Evolutionary conservation across 2,888 invertebrate species (phyloP).

Genomic region (Flexamia atlantica): DNA sequence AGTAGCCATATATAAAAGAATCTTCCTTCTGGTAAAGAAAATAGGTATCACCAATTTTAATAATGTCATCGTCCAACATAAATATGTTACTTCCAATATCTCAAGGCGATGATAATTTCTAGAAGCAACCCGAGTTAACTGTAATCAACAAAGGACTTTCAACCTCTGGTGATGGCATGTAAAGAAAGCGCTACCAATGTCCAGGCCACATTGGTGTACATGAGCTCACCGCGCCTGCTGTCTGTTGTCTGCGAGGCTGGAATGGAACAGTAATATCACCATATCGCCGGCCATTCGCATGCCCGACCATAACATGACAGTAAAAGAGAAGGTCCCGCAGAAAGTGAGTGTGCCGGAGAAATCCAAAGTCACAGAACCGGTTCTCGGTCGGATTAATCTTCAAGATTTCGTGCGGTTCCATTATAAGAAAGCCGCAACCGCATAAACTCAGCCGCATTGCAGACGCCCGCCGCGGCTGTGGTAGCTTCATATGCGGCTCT

Average conservation of each 20-base stretch:
- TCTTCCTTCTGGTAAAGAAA: too few relatives aligned
- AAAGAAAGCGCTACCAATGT: too few relatives aligned
- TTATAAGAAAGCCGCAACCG: slow-evolving; percentile 28
- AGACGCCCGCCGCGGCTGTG: neutral
- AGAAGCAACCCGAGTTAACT: too few relatives aligned
- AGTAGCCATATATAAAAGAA: too few relatives aligned
- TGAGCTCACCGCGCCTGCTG: neutral
- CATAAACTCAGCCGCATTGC: neutral
- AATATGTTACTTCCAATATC: too few relatives aligned
- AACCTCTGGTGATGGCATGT: too few relatives aligned
- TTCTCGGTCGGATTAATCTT: slow-evolving; percentile 7
- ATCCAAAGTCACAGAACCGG: slow-evolving; percentile 17
- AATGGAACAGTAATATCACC: neutral
- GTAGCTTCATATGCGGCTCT: too few relatives aligned
- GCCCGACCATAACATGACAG: neutral
- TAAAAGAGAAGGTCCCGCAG: slow-evolving; percentile 28
- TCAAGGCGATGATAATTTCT: too few relatives aligned
- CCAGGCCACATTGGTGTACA: too few relatives aligned
- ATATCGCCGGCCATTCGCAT: neutral
- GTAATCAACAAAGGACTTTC: too few relatives aligned
- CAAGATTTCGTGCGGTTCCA: slow-evolving; percentile 25
- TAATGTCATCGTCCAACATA: too few relatives aligned
- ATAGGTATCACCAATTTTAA: too few relatives aligned
- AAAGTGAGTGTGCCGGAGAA: slow-evolving; percentile 28
- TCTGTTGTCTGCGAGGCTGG: neutral